These are phyloP conservation scores for Drosophila punjabiensis DNA, from an alignment of 1,140 invertebrate species.

Conservation along the genomic window DNA sequence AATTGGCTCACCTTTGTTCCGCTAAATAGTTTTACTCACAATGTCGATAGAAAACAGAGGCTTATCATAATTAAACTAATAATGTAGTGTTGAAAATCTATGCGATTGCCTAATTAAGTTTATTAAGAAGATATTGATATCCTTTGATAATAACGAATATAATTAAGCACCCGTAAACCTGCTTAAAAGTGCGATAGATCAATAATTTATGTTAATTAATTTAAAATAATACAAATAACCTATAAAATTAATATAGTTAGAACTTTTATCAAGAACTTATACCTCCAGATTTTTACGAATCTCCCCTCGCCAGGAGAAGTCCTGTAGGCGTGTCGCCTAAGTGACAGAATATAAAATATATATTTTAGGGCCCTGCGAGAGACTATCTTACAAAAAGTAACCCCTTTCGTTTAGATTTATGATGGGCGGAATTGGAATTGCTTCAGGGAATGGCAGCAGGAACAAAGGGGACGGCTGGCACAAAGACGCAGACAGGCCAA, in stretches of 20 bases:
- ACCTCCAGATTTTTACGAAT: not conserved
- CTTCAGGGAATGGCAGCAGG: slow-evolving; percentile 25
- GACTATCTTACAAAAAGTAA: slow-evolving; percentile 57
- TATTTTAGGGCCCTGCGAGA: slow-evolving; percentile 45
- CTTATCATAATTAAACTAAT: slow-evolving; percentile 27
- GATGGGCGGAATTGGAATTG: slow-evolving; percentile 57
- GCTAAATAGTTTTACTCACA: slow-evolving; percentile 13
- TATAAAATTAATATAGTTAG: not conserved
- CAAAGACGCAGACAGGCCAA: slow-evolving; percentile 27
- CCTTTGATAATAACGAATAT: not conserved
- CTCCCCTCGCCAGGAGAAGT: slow-evolving; percentile 5
- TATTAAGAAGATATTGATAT: no score
- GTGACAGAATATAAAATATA: slow-evolving; percentile 70
- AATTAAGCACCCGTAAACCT: no score
- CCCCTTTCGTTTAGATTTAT: slow-evolving; percentile 73
- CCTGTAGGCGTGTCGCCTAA: slow-evolving; percentile 55
- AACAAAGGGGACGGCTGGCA: slow-evolving; percentile 19
- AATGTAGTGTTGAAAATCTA: not conserved
- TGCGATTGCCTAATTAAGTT: not conserved
- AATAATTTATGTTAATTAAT: not conserved
- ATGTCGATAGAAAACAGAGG: not conserved
- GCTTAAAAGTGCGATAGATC: not conserved
- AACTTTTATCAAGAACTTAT: not conserved
- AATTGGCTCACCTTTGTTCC: slow-evolving; percentile 36
- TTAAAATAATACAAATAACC: not conserved